These are phyloP conservation scores for Drosophila neotestacea DNA, from an alignment of 2,888 invertebrate species.

Conservation along the genomic window DNA sequence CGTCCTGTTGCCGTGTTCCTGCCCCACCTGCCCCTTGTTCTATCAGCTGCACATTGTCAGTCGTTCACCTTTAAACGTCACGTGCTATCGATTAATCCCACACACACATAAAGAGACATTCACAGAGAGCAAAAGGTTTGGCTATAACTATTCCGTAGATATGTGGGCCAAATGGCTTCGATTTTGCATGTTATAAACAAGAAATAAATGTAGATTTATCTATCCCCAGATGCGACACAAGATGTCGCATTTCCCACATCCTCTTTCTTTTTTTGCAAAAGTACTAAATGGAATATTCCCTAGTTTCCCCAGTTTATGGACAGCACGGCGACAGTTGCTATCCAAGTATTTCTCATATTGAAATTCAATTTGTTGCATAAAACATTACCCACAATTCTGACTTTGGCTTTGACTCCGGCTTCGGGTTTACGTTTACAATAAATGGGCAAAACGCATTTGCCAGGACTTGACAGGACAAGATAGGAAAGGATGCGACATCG, in stretches of 20 bases:
- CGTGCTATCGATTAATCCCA: slow-evolving; percentile 82
- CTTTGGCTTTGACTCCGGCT: slow-evolving; percentile 10
- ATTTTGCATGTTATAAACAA: slow-evolving; percentile 26
- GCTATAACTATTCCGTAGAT: slow-evolving; percentile 24
- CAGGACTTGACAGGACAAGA: slow-evolving; percentile 13
- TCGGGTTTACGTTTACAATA: slow-evolving; percentile 23
- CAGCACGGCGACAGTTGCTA: slow-evolving; percentile 33
- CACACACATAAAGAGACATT: neutral
- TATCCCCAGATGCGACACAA: slow-evolving; percentile 44
- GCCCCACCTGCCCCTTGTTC: slow-evolving; percentile 5
- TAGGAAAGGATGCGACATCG: neutral
- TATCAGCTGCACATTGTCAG: slow-evolving; percentile 57
- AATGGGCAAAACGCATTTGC: slow-evolving; percentile 24
- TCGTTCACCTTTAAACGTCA: slow-evolving; percentile 84
- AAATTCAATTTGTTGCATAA: slow-evolving; percentile 72
- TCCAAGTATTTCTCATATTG: slow-evolving; percentile 42
- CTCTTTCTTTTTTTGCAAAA: neutral
- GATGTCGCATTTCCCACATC: neutral
- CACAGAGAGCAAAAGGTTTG: slow-evolving; percentile 8
- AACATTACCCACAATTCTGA: slow-evolving; percentile 41
- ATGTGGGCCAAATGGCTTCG: slow-evolving; percentile 58
- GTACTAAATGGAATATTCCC: slow-evolving; percentile 42
- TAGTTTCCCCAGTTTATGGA: slow-evolving; percentile 19
- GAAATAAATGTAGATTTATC: slow-evolving; percentile 67
- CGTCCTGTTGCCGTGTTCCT: slow-evolving; percentile 55